Conservation (phyloP, 2,888 invertebrate genomes). For the Hedychridium roseum region DNA sequence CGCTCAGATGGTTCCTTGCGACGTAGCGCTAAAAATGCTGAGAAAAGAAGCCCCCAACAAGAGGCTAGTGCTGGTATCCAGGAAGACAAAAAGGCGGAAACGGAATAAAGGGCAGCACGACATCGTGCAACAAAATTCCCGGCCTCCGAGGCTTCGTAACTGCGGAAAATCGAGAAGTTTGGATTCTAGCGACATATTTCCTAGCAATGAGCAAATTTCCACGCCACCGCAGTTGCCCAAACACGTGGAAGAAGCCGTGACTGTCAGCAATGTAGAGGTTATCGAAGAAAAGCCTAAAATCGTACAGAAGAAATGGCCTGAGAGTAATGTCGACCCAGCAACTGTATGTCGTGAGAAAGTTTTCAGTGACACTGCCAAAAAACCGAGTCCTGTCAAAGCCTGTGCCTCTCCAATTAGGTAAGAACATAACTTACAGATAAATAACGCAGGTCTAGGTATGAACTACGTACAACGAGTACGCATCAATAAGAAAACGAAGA, state of each 20-base stretch:
- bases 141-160: constrained; percentile 69
- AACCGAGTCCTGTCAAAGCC: constrained; percentile 24
- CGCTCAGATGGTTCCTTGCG: constrained; percentile 76
- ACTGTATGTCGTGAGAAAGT: constrained; percentile 9
- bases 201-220: constrained; percentile 65
- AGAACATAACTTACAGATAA: no score
- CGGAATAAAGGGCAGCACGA: constrained; percentile 58
- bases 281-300: constrained; percentile 9
- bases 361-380: constrained; percentile 3
- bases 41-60: constrained; percentile 78
- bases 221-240: constrained; percentile 48
- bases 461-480: no score
- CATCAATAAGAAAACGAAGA: no score
- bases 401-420: constrained; percentile 50
- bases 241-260: constrained; percentile 47
- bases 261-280: constrained; percentile 10
- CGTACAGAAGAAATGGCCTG: no score
- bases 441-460: no score
- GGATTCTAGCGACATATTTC: constrained; percentile 83
- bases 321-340: not conserved
- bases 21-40: constrained; percentile 75
- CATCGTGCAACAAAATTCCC: constrained; percentile 48
- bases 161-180: constrained; percentile 85
- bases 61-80: constrained; percentile 78
- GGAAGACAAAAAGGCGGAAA: constrained; percentile 66